Base-by-base conservation (phyloP, 2,113 vertebrate genomes). In the Phoxinus phoxinus region DNA sequence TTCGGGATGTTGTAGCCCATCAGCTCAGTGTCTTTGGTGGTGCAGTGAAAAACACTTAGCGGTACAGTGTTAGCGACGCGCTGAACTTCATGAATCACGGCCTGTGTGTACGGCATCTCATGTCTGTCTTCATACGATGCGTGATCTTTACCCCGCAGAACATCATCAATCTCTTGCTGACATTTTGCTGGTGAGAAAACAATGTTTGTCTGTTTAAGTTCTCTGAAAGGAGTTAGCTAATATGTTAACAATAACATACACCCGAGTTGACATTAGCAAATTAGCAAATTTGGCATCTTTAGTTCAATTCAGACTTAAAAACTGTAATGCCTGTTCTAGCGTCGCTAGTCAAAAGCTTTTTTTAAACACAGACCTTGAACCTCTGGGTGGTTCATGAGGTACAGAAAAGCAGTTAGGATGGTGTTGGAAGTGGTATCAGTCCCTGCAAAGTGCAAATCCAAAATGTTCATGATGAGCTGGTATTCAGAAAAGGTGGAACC, bases 1-100 rank as follows among this genome's bases (percentile, higher is more conserved):
- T 92, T 91, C 3, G 92, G 92, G 63, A 93, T 91, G 67, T 67
- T 48, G 84, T 90, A 93, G 61, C 92, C 91, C 84, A 84, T 88
- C 25, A 93, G 87, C 53, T 86, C 71, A 23, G 90, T 91, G 67
- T 93, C 92, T 88, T 76, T 89, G 21, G 87, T 90, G 74, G 90
- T 91, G 44, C 53, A 56, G 44, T 89, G 90, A 17, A 86, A 72
- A 32, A 91, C 83, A 53, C 91, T 89, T 65, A 92, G 78, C 4
- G 92, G 91, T 2, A 90, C 79, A 27, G 89, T 84, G 44, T 85
- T 87, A 21, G 87, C 78, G 2, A 90, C 12, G 2, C 92, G 89
- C 88, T 87, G 91, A n/a, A 37, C n/a, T 61, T 93, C 92, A 4
- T 93, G 91, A 79, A 91, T 91, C 63, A 87, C 83, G 32, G 90